Evolutionary conservation across 2,797 vertebrate species (phyloP), one percentile per base, ranked within the genome.

Genomic region (Cirrhinus mrigala): DNA sequence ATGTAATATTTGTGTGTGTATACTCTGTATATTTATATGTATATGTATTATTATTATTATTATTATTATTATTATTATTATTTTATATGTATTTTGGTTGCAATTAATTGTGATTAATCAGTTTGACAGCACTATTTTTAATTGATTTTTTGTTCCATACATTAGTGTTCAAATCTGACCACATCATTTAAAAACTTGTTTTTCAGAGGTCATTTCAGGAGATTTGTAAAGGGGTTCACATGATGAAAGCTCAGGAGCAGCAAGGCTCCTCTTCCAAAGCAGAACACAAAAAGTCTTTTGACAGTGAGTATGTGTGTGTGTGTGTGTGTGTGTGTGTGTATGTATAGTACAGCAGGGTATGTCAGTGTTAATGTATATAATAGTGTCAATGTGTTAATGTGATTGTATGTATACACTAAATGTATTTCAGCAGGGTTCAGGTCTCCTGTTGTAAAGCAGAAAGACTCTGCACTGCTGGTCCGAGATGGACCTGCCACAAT

Each of bases 231-330:
- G 96, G 93, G 58, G 91, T 95, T 64, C 93, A 92, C 85, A 94
- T 95, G 85, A 92, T 94, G 89, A 97, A 96, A 92, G 94, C 86
- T 88, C 97, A 95, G 91, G 96, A 95, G 81, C 96, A 95, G 58
- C 91, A 89, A 86, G 44, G 56, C 37, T 80, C 56, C 15, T n/a
- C 50, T 48, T 44, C 44, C 40, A 89, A 85, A 86, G 22, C 82
- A 27, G 85, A 88, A 33, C 77, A 75, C 68, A 96, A 92, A 89
- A 96, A 91, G 90, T 83, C 74, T 79, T 81, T 79, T 37, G 33
- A 91, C 91, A 95, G 95, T 95, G 92, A 93, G 93, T 81, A 0
- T 60, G 9, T 76, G 16, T 86, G 66, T 62, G 12, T 62, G 22
- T 48, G 50, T 81, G n/a, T 70, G 66, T 27, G 40, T 29, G 44